Conservation (phyloP, 2,113 vertebrate genomes). For the Glaucomys volans region DNA sequence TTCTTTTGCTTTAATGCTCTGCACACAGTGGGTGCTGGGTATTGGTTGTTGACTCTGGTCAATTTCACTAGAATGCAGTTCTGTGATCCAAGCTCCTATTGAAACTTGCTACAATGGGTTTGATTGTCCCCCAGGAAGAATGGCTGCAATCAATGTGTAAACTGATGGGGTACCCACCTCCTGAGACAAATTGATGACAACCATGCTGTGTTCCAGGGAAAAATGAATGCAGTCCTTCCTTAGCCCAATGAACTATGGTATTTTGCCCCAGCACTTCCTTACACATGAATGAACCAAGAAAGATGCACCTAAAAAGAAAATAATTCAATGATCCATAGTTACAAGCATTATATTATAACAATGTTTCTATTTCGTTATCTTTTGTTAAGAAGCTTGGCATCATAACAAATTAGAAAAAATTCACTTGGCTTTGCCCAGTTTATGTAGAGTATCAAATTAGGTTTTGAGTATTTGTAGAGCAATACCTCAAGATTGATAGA, state of each 20-base stretch:
- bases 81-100: conserved; percentile 47
- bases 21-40: neutral
- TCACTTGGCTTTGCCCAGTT: conserved; percentile 27
- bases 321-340: conserved; percentile 37
- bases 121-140: conserved; percentile 43
- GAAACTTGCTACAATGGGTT: conserved; percentile 34
- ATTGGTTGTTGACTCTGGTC: conserved; percentile 48
- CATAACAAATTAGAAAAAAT: conserved; percentile 64
- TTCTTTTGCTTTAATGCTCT: conserved; percentile 10
- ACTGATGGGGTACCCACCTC: neutral
- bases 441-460: conserved; percentile 81
- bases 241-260: conserved; percentile 14
- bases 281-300: conserved; percentile 55
- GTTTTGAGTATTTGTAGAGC: conserved; percentile 86
- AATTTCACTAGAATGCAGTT: conserved; percentile 51
- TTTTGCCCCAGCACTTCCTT: conserved; percentile 48
- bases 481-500: conserved; percentile 86
- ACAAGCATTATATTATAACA: conserved; percentile 17
- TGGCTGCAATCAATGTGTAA: conserved; percentile 46
- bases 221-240: neutral
- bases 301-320: conserved; percentile 58
- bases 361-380: conserved; percentile 17
- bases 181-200: conserved; percentile 60
- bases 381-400: conserved; percentile 57
- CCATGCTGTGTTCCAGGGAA: conserved; percentile 41